Conservation (phyloP, 2,797 vertebrate genomes). For the Allobates femoralis region DNA sequence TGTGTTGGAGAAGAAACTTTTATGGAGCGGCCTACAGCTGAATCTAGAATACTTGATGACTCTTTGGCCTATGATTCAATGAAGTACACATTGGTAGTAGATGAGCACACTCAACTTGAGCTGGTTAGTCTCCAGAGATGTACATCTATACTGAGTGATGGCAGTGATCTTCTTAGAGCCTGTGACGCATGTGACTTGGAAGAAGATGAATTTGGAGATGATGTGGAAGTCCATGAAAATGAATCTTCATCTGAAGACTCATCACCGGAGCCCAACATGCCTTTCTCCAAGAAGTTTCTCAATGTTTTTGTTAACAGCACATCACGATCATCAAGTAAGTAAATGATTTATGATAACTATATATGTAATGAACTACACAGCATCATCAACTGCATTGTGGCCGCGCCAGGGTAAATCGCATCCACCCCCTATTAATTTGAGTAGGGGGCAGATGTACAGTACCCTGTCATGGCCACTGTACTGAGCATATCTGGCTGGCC, state of each 20-base stretch:
- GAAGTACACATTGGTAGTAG: conserved; percentile 97
- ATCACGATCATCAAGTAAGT: conserved; percentile 96
- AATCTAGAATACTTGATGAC: conserved; percentile 79
- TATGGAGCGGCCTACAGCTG: conserved; percentile 70
- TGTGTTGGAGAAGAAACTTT: conserved; percentile 76
- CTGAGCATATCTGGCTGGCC: too few relatives aligned
- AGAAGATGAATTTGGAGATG: conserved; percentile 75
- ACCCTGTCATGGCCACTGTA: too few relatives aligned
- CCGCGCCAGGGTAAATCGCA: too few relatives aligned
- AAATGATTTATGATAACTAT: neutral
- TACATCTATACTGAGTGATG: conserved; percentile 89
- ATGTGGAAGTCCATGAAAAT: conserved; percentile 73
- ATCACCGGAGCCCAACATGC: conserved; percentile 92
- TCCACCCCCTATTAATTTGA: too few relatives aligned
- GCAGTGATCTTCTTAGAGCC: conserved; percentile 84
- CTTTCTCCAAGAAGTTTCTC: conserved; percentile 98
- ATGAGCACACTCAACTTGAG: conserved; percentile 97
- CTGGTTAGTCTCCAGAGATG: conserved; percentile 94
- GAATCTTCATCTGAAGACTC: conserved; percentile 89
- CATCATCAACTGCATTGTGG: too few relatives aligned
- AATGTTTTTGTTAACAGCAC: conserved; percentile 98
- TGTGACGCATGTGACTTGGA: conserved; percentile 84
- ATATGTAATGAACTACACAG: neutral
- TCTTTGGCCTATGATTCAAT: conserved; percentile 93
- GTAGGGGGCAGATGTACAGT: too few relatives aligned